Evolutionary conservation across 2,797 vertebrate species (phyloP), one percentile per base, ranked within the genome.

Genomic region (Sylvilagus floridanus): DNA sequence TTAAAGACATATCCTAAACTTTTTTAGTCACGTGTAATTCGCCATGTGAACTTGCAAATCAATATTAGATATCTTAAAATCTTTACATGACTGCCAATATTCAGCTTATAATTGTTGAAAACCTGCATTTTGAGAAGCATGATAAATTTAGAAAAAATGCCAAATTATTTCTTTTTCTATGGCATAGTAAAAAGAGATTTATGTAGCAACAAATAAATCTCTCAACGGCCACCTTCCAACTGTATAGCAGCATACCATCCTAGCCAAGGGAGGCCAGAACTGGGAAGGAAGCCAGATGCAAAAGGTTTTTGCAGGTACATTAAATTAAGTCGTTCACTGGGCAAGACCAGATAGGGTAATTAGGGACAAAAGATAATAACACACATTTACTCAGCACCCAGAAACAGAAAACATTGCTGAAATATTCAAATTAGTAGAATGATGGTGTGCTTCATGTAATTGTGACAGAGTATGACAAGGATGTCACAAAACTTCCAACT

Each of bases 51-150:
- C 3, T 50, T 85, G 0, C 60, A 52, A 66, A 88, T 68, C 78
- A 57, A 82, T 35, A n/a, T 5, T 32, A 37, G 62, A 63, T 32
- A 90, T 71, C 65, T 65, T 79, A 28, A 24, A 30, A 47, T 87
- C 8, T 91, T 72, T 68, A 14, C 4, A n/a, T 93, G 13, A 10
- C 21, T 87, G 73, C n/a, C 9, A 90, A 69, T 28, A 22, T 42
- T 3, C 3, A 72, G 26, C 54, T 92, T 77, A 50, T 13, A 84
- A 62, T 60, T 88, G 75, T 85, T 65, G 52, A 88, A 94, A 91
- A 8, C 0, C 9, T 69, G 65, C 54, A 77, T 6, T 76, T 6
- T 42, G 50, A 42, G 28, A 66, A 54, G 2, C 9, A 52, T 88
- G 14, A 84, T 7, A 73, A 78, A 52, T 83, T 50, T 5, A 52